Evolutionary conservation across 1,140 invertebrate genomes (phyloP).

Genomic region (Adelges cooleyi): DNA sequence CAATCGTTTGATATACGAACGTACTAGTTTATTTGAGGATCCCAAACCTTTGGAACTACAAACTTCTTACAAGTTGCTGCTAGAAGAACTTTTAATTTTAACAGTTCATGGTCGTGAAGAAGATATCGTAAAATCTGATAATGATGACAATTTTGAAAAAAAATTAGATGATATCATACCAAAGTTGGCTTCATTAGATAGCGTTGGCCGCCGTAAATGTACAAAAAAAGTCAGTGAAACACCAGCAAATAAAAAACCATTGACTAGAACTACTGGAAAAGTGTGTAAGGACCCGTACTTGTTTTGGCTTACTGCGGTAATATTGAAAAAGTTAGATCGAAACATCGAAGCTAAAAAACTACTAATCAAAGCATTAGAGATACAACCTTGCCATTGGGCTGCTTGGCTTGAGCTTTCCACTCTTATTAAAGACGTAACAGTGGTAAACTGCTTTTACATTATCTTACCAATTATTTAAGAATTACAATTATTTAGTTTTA

Average conservation of each 20-base stretch:
- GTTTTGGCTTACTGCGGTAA: slow-evolving; percentile 84
- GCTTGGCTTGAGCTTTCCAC: slow-evolving; percentile 83
- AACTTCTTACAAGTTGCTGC: not conserved
- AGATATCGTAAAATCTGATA: not conserved
- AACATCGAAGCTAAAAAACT: slow-evolving; percentile 59
- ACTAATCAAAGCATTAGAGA: slow-evolving; percentile 63
- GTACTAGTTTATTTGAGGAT: not conserved
- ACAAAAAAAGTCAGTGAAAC: not conserved
- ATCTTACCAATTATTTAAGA: no score
- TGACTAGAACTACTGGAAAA: not conserved
- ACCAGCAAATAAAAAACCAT: not conserved
- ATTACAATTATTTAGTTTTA: no score
- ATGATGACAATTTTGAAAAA: not conserved
- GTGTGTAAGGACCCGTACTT: slow-evolving; percentile 60
- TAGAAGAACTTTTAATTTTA: slow-evolving; percentile 16
- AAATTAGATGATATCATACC: not conserved
- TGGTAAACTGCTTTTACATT: no score
- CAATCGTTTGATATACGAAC: slow-evolving; percentile 14
- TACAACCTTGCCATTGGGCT: slow-evolving; percentile 78
- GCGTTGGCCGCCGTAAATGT: not conserved
- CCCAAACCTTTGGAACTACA: slow-evolving; percentile 3
- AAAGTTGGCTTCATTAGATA: not conserved
- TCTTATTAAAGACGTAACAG: slow-evolving; percentile 62
- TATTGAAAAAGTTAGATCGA: slow-evolving; percentile 78
- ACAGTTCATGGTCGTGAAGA: slow-evolving; percentile 15